Percentiles rank a stretch among this genome's conserved stretches.
Evolutionary conservation across 2,113 vertebrate genomes (phyloP).

Genomic region (Calyptomena viridis): DNA sequence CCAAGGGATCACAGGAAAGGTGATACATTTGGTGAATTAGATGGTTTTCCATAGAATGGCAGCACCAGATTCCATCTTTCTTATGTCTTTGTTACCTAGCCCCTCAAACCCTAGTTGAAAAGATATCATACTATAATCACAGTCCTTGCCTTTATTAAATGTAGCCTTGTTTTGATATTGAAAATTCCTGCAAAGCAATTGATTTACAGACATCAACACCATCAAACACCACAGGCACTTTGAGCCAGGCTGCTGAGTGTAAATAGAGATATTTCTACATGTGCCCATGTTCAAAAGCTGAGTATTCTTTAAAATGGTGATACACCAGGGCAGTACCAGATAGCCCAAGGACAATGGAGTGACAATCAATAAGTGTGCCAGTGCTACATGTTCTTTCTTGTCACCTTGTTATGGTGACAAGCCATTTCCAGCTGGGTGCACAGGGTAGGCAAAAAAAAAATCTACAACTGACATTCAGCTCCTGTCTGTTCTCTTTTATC

Average conservation of each 20-base stretch:
- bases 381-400: neutral
- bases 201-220: neutral
- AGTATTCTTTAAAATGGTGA: neutral
- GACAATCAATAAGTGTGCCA: neutral
- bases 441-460: fast-evolving
- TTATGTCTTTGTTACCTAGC: fast-evolving
- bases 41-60: neutral
- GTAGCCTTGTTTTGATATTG: fast-evolving
- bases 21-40: neutral
- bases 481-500: neutral
- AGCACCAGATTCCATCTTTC: neutral
- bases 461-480: neutral
- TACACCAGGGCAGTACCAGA: neutral
- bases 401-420: neutral
- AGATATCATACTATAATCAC: neutral
- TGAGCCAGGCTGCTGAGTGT: neutral
- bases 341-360: neutral
- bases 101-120: neutral
- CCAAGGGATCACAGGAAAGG: neutral
- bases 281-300: neutral
- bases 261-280: fast-evolving
- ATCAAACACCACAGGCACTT: neutral
- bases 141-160: neutral
- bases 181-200: neutral
- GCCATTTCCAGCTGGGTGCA: neutral